A percentile compares a stretch with the other conserved stretches of the same genome.
phyloP scores from a whole-genome alignment of 2,797 vertebrate species.

The Pagetopsis macropterus region DNA sequence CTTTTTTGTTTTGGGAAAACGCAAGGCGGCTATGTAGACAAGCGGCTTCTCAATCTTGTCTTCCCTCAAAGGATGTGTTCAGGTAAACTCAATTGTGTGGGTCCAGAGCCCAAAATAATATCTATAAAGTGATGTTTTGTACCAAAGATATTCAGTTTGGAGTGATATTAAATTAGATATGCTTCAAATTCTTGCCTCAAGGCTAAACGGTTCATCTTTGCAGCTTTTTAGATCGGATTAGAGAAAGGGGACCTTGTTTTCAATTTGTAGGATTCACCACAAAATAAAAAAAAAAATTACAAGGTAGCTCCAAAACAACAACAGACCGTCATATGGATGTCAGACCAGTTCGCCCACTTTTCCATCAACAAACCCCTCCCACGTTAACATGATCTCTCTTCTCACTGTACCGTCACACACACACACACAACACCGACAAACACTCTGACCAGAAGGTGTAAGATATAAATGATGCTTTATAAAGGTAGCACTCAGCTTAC shows the following conservation, averaged over 20 bases:
- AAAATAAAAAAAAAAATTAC: not conserved
- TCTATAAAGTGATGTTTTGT: not conserved
- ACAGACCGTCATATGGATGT: conserved; percentile 38
- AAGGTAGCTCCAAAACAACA: conserved; percentile 3
- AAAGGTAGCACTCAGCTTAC: conserved; percentile 32
- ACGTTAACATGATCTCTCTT: conserved; percentile 66
- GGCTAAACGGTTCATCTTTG: too few species aligned
- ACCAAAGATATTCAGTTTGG: not conserved
- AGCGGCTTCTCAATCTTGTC: conserved; percentile 3
- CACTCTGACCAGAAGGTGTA: conserved; percentile 2
- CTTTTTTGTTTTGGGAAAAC: not conserved
- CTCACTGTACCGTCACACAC: conserved; percentile 36
- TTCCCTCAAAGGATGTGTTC: conserved; percentile 11
- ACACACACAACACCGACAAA: conserved; percentile 10
- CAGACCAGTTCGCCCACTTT: conserved; percentile 73
- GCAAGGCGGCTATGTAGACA: not conserved
- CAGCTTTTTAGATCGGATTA: too few species aligned
- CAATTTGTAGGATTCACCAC: not conserved
- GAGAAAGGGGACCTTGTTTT: too few species aligned
- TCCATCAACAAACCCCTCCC: conserved; percentile 46
- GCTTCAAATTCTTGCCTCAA: too few species aligned
- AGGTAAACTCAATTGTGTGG: not conserved
- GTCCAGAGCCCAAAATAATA: not conserved
- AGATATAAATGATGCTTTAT: conserved; percentile 23
- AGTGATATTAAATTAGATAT: not conserved